These are phyloP conservation scores for Leucopternis melanops DNA, from an alignment of 2,113 vertebrate species.

Conservation along the genomic window DNA sequence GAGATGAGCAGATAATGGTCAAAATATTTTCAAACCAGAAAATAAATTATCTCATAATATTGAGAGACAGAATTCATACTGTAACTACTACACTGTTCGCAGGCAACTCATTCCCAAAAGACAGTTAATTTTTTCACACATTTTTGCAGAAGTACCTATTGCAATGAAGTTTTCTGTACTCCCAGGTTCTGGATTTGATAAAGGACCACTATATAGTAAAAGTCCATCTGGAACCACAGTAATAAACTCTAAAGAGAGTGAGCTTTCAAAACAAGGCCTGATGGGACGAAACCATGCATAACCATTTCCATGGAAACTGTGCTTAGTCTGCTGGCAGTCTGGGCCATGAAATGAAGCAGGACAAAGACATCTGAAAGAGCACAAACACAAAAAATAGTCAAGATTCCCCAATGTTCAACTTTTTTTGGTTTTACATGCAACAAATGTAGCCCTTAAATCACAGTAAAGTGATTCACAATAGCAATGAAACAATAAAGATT, in stretches of 20 bases:
- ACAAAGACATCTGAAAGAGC: constrained; percentile 80
- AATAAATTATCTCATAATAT: not conserved
- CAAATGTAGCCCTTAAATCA: not conserved
- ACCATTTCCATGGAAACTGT: constrained; percentile 87
- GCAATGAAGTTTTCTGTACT: constrained; percentile 84
- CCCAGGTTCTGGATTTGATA: constrained; percentile 78
- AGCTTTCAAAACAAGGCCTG: constrained; percentile 84
- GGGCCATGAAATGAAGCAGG: constrained; percentile 82
- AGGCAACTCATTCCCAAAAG: not conserved
- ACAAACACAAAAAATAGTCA: not conserved
- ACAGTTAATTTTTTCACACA: not conserved
- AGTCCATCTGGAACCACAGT: constrained; percentile 81
- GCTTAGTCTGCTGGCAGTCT: constrained; percentile 88
- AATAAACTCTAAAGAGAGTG: constrained; percentile 86
- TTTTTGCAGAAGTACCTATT: constrained; percentile 74
- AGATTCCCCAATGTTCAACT: not conserved
- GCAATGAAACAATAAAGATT: not conserved
- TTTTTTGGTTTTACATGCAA: not conserved
- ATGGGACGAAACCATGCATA: constrained; percentile 88
- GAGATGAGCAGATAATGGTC: not conserved
- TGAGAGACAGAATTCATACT: not conserved
- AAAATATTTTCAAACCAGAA: not conserved
- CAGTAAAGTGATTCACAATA: not conserved
- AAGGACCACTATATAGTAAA: constrained; percentile 83
- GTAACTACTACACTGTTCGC: not conserved